Percentiles rank a stretch among this genome's conserved stretches.
Evolutionary conservation across 64 coral and sea anemone species (phyloP).

Genomic region (Acropora tenuis): DNA sequence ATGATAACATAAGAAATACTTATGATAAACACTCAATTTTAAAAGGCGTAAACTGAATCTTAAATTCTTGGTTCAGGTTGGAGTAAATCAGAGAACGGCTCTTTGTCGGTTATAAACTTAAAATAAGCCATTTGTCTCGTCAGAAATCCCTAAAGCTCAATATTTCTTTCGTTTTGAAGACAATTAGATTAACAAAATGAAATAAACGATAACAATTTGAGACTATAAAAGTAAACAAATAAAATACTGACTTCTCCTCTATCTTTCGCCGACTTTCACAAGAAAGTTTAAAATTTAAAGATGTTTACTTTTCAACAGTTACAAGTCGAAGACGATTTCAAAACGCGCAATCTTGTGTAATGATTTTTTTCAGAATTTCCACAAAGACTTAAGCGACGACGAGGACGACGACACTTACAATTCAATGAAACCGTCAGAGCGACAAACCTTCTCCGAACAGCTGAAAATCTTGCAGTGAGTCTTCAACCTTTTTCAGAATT

Average conservation of each 20-base stretch:
- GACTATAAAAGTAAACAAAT: no score
- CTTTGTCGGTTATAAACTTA: no score
- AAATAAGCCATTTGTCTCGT: no score
- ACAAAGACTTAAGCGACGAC: slow-evolving; percentile 71
- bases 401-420: slow-evolving; percentile 93
- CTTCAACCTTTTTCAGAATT: not conserved
- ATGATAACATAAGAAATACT: not conserved
- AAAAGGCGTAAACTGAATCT: no score
- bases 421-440: slow-evolving; percentile 69
- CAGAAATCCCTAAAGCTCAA: no score
- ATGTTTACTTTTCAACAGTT: not conserved
- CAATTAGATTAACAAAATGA: not conserved
- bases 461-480: slow-evolving; percentile 45
- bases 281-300: no score
- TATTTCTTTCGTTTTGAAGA: no score
- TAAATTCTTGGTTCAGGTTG: no score
- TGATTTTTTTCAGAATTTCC: slow-evolving; percentile 52
- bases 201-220: not conserved
- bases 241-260: no score
- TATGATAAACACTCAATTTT: not conserved
- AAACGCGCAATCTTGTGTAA: not conserved
- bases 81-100: no score
- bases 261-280: no score
- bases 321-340: not conserved
- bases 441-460: slow-evolving; percentile 72